phyloP scores from a whole-genome alignment of 1,140 invertebrate species.

The Aricia agestis region DNA sequence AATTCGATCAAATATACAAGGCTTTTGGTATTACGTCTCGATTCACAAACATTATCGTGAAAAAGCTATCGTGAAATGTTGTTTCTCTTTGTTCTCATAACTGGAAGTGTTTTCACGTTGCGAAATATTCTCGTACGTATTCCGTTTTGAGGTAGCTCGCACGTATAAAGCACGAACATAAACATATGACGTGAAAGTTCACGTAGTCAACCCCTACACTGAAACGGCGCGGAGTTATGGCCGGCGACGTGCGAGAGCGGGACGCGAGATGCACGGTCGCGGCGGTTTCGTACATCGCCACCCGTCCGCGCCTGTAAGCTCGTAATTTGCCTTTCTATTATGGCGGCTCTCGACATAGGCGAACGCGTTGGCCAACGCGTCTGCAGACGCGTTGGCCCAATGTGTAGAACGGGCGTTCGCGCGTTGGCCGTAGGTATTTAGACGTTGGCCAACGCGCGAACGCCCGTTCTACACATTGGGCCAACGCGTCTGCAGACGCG shows the following conservation, averaged over 20 bases:
- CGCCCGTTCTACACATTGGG: no score
- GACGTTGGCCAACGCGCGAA: no score
- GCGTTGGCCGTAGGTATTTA: no score
- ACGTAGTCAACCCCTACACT: constrained; percentile 60
- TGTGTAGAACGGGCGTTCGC: no score
- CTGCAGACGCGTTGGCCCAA: no score
- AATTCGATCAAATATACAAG: no score
- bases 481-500: no score
- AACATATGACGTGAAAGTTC: constrained; percentile 69
- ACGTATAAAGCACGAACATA: constrained; percentile 25
- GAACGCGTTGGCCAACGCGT: no score
- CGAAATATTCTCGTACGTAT: background rate
- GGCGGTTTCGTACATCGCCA: constrained; percentile 72
- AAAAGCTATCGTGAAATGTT: background rate
- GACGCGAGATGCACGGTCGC: constrained; percentile 48
- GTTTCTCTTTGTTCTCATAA: background rate
- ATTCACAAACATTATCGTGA: no score
- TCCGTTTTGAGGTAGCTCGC: constrained; percentile 16
- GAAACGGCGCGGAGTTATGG: constrained; percentile 47
- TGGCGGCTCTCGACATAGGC: no score
- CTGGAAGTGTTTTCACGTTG: background rate
- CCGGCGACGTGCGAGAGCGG: constrained; percentile 43
- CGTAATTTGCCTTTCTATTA: constrained; percentile 77
- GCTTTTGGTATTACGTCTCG: no score
- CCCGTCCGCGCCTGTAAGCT: constrained; percentile 74